A percentile compares a stretch with the other conserved stretches of the same genome.
Evolutionary conservation across 2,797 vertebrate genomes (phyloP).

Genomic region (Pogoniulus pusillus): DNA sequence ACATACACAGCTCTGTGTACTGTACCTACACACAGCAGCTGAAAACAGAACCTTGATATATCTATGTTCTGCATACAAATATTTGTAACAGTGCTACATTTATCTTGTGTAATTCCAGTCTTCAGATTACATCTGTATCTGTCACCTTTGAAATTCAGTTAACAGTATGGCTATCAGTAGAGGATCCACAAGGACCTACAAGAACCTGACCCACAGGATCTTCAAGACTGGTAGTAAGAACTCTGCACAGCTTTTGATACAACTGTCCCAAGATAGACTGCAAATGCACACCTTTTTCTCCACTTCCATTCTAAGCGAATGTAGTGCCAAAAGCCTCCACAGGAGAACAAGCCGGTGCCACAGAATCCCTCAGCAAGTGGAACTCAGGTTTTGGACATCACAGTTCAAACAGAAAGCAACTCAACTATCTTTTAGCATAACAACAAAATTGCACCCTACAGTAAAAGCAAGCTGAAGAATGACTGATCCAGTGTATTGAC

Average conservation of each 20-base stretch:
- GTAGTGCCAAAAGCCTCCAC: neutral
- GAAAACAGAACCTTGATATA: neutral
- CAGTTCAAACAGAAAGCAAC: neutral
- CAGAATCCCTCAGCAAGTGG: neutral
- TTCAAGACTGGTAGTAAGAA: neutral
- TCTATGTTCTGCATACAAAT: neutral
- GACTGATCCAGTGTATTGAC: neutral
- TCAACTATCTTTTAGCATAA: neutral
- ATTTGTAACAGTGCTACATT: neutral
- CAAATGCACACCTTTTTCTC: neutral
- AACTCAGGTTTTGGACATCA: neutral
- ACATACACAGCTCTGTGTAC: neutral
- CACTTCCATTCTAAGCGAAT: neutral
- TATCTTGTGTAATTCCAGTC: neutral
- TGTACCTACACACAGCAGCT: neutral
- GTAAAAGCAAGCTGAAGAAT: neutral
- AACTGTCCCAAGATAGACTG: neutral
- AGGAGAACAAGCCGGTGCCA: neutral
- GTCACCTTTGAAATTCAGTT: neutral
- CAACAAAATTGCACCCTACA: neutral
- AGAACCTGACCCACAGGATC: neutral
- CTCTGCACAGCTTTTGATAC: neutral
- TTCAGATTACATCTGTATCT: neutral
- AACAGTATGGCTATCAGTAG: neutral
- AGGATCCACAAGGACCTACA: neutral